Percentiles rank a stretch among this genome's conserved stretches.
Conservation (phyloP, 1,140 invertebrate species). For the Bradysia coprophila region DNA sequence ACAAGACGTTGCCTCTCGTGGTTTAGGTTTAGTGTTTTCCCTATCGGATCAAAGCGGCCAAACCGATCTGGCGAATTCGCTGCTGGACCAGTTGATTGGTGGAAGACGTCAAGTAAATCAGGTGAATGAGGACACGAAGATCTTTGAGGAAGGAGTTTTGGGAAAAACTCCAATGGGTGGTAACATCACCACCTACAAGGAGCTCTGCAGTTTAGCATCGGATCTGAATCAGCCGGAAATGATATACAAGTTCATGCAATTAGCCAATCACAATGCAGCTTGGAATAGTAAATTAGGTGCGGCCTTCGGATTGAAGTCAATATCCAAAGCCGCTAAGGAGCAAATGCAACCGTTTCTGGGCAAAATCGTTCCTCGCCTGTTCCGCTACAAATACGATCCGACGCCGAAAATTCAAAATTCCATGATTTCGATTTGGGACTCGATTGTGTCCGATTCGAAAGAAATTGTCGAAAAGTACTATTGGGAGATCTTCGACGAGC, state of each 20-base stretch:
- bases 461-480: slow-evolving; percentile 79
- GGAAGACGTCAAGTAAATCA: slow-evolving; percentile 53
- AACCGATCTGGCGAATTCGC: slow-evolving; percentile 47
- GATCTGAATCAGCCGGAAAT: slow-evolving; percentile 89
- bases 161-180: slow-evolving; percentile 69
- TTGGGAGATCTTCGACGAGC: slow-evolving; percentile 66
- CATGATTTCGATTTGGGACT: slow-evolving; percentile 82
- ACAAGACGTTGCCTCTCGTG: slow-evolving; percentile 83
- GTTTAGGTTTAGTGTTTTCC: slow-evolving; percentile 71
- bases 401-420: slow-evolving; percentile 77
- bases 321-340: slow-evolving; percentile 59
- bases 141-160: slow-evolving; percentile 74
- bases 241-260: slow-evolving; percentile 87
- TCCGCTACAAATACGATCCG: slow-evolving; percentile 80
- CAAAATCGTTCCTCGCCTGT: slow-evolving; percentile 74
- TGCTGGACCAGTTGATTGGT: slow-evolving; percentile 68
- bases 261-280: slow-evolving; percentile 82
- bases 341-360: slow-evolving; percentile 65
- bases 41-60: slow-evolving; percentile 51
- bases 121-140: slow-evolving; percentile 62
- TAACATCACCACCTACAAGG: slow-evolving; percentile 79
- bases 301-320: slow-evolving; percentile 76
- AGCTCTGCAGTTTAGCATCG: slow-evolving; percentile 80
- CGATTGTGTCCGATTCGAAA: slow-evolving; percentile 67
- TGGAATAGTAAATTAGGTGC: slow-evolving; percentile 90